Conservation (phyloP, 2,888 invertebrate species). For the Microchrysa polita region DNA sequence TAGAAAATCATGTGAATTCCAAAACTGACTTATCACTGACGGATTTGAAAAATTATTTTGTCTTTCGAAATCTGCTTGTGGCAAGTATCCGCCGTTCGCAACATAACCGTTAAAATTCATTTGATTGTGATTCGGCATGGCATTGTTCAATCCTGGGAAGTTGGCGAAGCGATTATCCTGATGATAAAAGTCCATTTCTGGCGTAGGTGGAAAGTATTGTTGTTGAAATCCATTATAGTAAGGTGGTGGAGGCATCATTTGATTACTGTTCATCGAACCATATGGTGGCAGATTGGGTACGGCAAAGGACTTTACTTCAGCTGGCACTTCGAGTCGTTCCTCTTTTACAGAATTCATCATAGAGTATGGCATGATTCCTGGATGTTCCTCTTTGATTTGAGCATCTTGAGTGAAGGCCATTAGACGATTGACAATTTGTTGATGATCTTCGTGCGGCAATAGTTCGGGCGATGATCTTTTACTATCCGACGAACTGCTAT, state of each 20-base stretch:
- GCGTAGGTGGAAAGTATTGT: not conserved
- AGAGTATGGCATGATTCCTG: not conserved
- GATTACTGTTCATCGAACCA: not conserved
- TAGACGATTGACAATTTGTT: constrained; percentile 49
- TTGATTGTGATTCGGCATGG: not conserved
- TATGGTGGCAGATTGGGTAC: not conserved
- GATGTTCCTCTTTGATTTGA: too few relatives aligned
- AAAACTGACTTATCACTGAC: not conserved
- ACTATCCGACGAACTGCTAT: constrained; percentile 33
- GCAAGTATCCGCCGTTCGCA: constrained; percentile 2
- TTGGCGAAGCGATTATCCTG: not conserved
- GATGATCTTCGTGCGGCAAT: constrained; percentile 45
- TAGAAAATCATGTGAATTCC: constrained; percentile 27
- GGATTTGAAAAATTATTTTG: not conserved
- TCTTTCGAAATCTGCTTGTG: not conserved
- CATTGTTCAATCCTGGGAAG: not conserved
- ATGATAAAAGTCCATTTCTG: not conserved
- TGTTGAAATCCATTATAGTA: constrained; percentile 12
- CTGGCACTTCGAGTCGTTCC: not conserved
- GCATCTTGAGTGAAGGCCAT: constrained; percentile 49
- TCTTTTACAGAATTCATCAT: not conserved
- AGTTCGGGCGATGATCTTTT: constrained; percentile 36
- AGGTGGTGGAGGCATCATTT: not conserved
- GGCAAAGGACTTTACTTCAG: not conserved
- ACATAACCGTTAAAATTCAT: constrained; percentile 24